phyloP scores from a whole-genome alignment of 2,888 invertebrate species.

The Drosophila meridionalis region DNA sequence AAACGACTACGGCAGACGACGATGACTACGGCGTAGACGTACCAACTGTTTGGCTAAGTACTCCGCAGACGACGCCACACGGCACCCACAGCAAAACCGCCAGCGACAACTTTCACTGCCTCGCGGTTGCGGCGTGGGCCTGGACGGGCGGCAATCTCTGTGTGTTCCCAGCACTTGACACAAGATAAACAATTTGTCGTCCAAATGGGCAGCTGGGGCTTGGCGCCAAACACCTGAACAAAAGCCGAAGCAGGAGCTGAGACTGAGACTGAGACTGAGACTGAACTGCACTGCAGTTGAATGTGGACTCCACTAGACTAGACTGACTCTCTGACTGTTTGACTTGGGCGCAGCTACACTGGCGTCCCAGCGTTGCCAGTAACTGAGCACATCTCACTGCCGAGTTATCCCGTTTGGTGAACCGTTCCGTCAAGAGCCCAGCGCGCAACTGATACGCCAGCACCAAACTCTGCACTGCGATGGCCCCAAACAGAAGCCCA shows the following conservation, averaged over 20 bases:
- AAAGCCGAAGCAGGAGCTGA: constrained; percentile 18
- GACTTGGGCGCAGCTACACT: constrained; percentile 20
- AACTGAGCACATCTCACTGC: constrained; percentile 30
- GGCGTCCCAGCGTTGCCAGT: constrained; percentile 33
- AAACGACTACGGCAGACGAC: constrained; percentile 18
- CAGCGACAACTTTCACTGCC: constrained; percentile 34
- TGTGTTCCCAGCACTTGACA: constrained; percentile 68
- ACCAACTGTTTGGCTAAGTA: constrained; percentile 65
- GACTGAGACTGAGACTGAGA: not conserved
- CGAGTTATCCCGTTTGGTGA: constrained; percentile 32
- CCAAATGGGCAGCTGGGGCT: constrained; percentile 67
- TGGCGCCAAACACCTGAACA: constrained; percentile 73
- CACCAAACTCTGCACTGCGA: not conserved
- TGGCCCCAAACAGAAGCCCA: constrained; percentile 12
- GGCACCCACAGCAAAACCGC: constrained; percentile 49
- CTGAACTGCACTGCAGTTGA: constrained; percentile 13
- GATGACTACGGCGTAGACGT: constrained; percentile 32
- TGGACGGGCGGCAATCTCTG: constrained; percentile 6
- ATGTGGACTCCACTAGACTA: not conserved
- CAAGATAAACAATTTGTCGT: constrained; percentile 78
- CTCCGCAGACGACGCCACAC: constrained; percentile 65
- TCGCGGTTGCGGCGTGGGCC: constrained; percentile 11
- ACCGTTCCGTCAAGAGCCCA: constrained; percentile 71
- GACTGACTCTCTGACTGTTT: constrained; percentile 1
- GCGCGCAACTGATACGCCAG: constrained; percentile 61